Percentiles rank a stretch among this genome's conserved stretches.
Conservation (phyloP, 1,140 invertebrate species). For the Euura saliciscinereae region DNA sequence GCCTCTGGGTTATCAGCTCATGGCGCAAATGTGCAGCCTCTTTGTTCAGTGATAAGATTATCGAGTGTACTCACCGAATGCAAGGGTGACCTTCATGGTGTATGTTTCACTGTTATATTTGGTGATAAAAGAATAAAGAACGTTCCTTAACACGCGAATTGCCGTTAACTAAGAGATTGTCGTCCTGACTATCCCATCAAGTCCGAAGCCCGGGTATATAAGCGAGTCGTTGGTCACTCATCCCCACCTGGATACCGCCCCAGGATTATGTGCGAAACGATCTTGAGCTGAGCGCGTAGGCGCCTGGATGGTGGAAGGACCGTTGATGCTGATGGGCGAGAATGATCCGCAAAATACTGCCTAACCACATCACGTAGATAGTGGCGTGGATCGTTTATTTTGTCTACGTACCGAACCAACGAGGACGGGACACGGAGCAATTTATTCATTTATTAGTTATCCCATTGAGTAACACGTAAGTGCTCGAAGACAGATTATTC, state of each 20-base stretch:
- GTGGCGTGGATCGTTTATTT: neutral
- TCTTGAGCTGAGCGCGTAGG: neutral
- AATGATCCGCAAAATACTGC: constrained; percentile 7
- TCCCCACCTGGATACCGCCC: neutral
- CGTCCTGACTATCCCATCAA: neutral
- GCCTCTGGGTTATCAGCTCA: too few species aligned
- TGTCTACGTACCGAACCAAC: neutral
- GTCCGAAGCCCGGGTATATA: neutral
- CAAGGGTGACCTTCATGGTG: constrained; percentile 28
- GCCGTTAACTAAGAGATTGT: constrained; percentile 5
- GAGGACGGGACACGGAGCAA: neutral
- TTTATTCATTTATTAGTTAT: constrained; percentile 8
- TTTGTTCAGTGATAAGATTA: too few species aligned
- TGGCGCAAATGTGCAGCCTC: too few species aligned
- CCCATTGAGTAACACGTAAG: neutral
- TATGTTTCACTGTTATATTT: neutral
- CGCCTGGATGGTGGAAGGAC: neutral
- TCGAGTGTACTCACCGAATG: constrained; percentile 24
- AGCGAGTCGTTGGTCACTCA: neutral
- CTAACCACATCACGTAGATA: neutral
- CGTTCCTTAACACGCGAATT: neutral
- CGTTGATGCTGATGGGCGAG: constrained; percentile 3
- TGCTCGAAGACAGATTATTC: neutral
- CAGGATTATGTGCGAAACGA: neutral
- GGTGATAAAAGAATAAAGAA: neutral